phyloP scores from a whole-genome alignment of 2,888 invertebrate species.

The Aporophyla lueneburgensis region DNA sequence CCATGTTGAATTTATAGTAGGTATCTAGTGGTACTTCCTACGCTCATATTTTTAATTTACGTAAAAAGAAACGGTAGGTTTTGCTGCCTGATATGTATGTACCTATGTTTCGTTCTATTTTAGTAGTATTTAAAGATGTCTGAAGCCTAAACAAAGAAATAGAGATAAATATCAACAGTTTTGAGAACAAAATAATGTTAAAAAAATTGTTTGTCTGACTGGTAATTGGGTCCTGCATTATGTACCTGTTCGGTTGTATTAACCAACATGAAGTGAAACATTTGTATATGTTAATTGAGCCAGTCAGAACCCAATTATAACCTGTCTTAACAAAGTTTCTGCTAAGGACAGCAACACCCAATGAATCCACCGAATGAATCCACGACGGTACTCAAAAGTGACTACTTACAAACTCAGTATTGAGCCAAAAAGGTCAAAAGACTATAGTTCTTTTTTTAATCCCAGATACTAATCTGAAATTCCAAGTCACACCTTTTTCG shows the following conservation, averaged over 20 bases:
- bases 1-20: slow-evolving; percentile 46
- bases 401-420: too few species aligned
- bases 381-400: too few species aligned
- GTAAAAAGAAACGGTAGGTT: slow-evolving; percentile 22
- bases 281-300: slow-evolving; percentile 13
- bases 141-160: neutral
- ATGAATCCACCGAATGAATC: too few species aligned
- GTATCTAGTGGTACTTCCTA: neutral
- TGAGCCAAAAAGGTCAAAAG: too few species aligned
- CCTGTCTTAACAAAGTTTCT: slow-evolving; percentile 14
- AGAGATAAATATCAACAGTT: neutral
- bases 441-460: too few species aligned
- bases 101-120: neutral
- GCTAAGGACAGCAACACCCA: slow-evolving; percentile 15
- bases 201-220: neutral
- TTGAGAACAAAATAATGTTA: neutral
- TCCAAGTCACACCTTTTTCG: too few species aligned
- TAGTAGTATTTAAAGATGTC: neutral
- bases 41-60: slow-evolving; percentile 10
- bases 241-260: neutral
- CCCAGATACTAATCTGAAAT: too few species aligned
- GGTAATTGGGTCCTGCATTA: neutral
- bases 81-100: neutral
- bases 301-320: slow-evolving; percentile 25
- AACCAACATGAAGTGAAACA: slow-evolving; percentile 9